Evolutionary conservation across 2,888 invertebrate genomes (phyloP), one percentile per base, ranked within the genome.

Genomic region (Hirtodrosophila histrioides): DNA sequence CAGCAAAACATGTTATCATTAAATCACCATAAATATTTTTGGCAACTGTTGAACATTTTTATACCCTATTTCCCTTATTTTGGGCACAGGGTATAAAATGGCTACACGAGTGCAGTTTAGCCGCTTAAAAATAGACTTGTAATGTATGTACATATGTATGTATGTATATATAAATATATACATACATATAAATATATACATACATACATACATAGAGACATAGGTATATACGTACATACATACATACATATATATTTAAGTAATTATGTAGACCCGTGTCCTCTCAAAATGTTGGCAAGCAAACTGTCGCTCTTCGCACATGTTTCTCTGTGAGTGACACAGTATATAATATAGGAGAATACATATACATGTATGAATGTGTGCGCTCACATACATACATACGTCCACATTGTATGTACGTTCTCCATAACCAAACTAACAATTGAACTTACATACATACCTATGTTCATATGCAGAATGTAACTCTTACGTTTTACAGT

Each of bases 211-310:
- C n/a, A n/a, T n/a, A n/a, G n/a, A n/a, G n/a, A n/a, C n/a, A n/a
- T n/a, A n/a, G n/a, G 12, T 44, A 43, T 17, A 44, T 11, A 27
- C 5, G 11, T 37, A 55, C 37, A 53, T 39, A 37, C 31, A 56
- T 53, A 12, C 45, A 31, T 49, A 31, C 45, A 36, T 45, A 12
- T 37, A 29, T 33, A 43, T 49, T 24, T 57, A 48, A 37, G 27
- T 49, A 33, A 35, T 44, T 49, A 35, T 24, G 24, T 45, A 39
- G 31, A 31, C 6, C 6, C 7, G 31, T 44, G 3, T 33, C 8
- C 37, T 55, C 55, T 46, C 55, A 39, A 37, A 55, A 46, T 17
- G 4, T 55, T 55, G 55, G 37, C 54, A 35, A 44, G 37, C 27
- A 10, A 43, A 43, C 4, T 29, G 1, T n/a, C 4, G 44, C 44